Evolutionary conservation across 2,797 vertebrate species (phyloP), one percentile per base, ranked within the genome.

Genomic region (Carduelis carduelis): DNA sequence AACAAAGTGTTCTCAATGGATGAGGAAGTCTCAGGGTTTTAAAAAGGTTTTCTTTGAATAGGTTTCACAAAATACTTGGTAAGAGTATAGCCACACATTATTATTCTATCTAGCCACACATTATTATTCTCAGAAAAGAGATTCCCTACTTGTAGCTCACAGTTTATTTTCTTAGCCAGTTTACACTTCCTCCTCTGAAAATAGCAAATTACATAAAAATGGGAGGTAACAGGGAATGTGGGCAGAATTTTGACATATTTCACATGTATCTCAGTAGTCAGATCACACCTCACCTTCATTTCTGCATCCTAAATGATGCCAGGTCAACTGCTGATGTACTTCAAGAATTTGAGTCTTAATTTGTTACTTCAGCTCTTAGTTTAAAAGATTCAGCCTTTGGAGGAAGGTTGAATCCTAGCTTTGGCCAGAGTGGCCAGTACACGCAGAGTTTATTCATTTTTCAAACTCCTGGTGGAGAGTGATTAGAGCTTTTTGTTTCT

Each of bases 161-260:
- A 41, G 39, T 34, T 74, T 37, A 43, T 75, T 92, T 71, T 83
- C 49, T 71, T 64, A 56, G 20, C 5, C 24, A 37, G 22, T 86
- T 84, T 64, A 30, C 14, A 30, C 16, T 93, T 83, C 50, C 28
- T 81, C 5, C 21, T 69, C 6, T 84, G 80, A 81, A 91, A 89
- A 75, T n/a, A 78, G 23, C 3, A 55, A 71, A 44, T 91, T 0
- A 44, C 30, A 30, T 75, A 57, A 78, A 65, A 78, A 47, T 65
- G 43, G 10, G 20, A 86, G 47, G 9, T 59, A 71, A 41, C 53
- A 55, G 43, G 43, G 11, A 59, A 47, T 59, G 28, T 55, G 75
- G 14, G 23, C 21, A 88, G 74, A 86, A 76, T 93, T 91, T 85
- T 75, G 14, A 35, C 8, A 5, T 57, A 32, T 63, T 74, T 79